phyloP scores from a whole-genome alignment of 2,888 invertebrate genomes.

The Dicyrtomina minuta region DNA sequence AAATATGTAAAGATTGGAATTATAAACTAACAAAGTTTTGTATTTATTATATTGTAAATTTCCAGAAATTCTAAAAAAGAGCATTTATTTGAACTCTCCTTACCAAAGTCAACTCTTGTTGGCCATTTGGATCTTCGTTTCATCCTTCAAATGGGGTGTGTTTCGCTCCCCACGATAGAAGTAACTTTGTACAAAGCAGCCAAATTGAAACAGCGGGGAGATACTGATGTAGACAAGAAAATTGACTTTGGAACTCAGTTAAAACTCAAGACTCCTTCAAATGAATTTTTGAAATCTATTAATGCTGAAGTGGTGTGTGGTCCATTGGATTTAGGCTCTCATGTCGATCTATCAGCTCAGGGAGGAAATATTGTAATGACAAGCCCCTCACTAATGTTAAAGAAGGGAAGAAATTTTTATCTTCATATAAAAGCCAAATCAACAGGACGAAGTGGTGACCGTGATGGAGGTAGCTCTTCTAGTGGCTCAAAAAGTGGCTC shows the following conservation, averaged over 20 bases:
- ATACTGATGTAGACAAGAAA: slow-evolving; percentile 41
- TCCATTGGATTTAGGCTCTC: slow-evolving; percentile 73
- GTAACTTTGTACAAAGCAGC: slow-evolving; percentile 62
- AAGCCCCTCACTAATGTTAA: slow-evolving; percentile 78
- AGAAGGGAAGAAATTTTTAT: slow-evolving; percentile 72
- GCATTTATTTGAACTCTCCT: slow-evolving; percentile 83
- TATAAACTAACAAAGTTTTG: too few species aligned
- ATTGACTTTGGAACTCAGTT: slow-evolving; percentile 46
- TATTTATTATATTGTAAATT: slow-evolving; percentile 22
- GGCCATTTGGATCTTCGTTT: slow-evolving; percentile 91
- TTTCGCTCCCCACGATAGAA: slow-evolving; percentile 69
- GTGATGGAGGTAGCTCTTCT: not conserved
- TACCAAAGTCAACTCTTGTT: slow-evolving; percentile 74
- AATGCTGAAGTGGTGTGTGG: slow-evolving; percentile 90
- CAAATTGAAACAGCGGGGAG: slow-evolving; percentile 23
- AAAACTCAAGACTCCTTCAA: slow-evolving; percentile 59
- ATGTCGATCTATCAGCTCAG: slow-evolving; percentile 80
- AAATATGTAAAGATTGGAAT: too few species aligned
- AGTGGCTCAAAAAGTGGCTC: not conserved
- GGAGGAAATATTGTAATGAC: slow-evolving; percentile 82
- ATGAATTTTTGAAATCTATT: slow-evolving; percentile 79
- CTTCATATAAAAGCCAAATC: slow-evolving; percentile 51
- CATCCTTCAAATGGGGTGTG: slow-evolving; percentile 73
- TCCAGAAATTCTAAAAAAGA: slow-evolving; percentile 82
- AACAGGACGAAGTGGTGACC: slow-evolving; percentile 35